A percentile compares a stretch with the other conserved stretches of the same genome.
Evolutionary conservation across 2,797 vertebrate genomes (phyloP).

Genomic region (Crenuchus spilurus): DNA sequence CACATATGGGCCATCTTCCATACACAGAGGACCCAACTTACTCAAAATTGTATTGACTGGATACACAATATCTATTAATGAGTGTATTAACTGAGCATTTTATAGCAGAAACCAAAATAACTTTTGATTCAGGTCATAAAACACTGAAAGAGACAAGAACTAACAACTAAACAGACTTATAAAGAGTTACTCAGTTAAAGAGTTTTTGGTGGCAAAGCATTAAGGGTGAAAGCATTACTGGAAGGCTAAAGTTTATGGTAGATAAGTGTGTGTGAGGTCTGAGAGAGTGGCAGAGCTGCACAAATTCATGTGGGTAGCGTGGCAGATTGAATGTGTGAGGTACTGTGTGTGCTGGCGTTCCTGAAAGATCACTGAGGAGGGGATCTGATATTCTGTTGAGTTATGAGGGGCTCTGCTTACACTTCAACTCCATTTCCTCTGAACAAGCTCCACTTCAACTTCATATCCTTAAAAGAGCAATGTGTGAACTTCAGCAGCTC

Average conservation of each 20-base stretch:
- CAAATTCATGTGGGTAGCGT: not conserved
- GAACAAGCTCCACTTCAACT: conserved; percentile 62
- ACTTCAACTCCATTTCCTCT: conserved; percentile 71
- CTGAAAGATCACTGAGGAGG: conserved; percentile 10
- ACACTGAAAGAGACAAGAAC: too few species aligned
- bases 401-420: conserved; percentile 60
- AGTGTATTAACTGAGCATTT: not conserved
- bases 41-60: not conserved
- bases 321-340: conserved; percentile 1
- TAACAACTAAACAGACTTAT: too few species aligned
- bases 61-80: not conserved
- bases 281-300: not conserved
- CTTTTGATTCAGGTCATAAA: too few species aligned
- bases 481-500: conserved; percentile 50
- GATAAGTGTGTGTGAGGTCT: conserved; percentile 1
- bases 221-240: not conserved
- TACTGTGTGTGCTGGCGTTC: not conserved
- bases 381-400: conserved; percentile 40
- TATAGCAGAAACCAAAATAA: too few species aligned
- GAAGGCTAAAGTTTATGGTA: conserved; percentile 37
- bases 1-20: conserved; percentile 61
- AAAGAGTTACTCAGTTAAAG: too few species aligned
- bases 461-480: conserved; percentile 67
- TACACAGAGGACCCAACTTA: conserved; percentile 45
- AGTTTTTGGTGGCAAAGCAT: too few species aligned